Percentiles rank a stretch among this genome's conserved stretches.
Evolutionary conservation across 2,113 vertebrate genomes (phyloP).

Genomic region (Cyphomyrus discorhynchus): DNA sequence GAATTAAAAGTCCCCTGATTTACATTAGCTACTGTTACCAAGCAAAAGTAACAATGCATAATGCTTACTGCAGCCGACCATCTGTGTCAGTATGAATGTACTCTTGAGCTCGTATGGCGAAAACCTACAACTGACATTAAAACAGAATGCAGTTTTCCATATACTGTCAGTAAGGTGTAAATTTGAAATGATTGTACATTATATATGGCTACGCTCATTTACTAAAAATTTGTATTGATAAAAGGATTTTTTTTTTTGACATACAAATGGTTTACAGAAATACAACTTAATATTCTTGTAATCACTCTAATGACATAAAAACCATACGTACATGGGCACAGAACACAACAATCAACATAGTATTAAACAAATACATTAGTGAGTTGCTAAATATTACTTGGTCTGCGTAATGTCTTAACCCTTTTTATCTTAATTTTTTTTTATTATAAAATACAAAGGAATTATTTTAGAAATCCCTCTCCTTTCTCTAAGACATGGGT

Average conservation of each 20-base stretch:
- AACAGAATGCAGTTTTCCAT: neutral
- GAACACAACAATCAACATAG: neutral
- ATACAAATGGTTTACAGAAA: neutral
- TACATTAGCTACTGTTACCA: neutral
- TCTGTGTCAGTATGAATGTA: neutral
- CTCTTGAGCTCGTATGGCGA: neutral
- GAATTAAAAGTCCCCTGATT: neutral
- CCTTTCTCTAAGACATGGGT: slow-evolving; percentile 2
- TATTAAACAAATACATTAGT: neutral
- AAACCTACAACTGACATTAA: neutral
- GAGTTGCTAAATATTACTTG: neutral
- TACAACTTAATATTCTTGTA: neutral
- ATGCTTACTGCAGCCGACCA: neutral
- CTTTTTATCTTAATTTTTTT: neutral
- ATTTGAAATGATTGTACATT: neutral
- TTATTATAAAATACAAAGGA: neutral
- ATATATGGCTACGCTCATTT: neutral
- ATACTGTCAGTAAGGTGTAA: neutral
- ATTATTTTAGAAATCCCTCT: neutral
- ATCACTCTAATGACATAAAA: neutral
- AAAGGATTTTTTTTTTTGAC: neutral
- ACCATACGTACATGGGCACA: neutral
- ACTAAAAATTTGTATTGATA: neutral
- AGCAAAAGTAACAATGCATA: neutral
- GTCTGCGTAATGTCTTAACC: neutral